Conservation (phyloP, 2,888 invertebrate species). For the Sialis fuliginosa region DNA sequence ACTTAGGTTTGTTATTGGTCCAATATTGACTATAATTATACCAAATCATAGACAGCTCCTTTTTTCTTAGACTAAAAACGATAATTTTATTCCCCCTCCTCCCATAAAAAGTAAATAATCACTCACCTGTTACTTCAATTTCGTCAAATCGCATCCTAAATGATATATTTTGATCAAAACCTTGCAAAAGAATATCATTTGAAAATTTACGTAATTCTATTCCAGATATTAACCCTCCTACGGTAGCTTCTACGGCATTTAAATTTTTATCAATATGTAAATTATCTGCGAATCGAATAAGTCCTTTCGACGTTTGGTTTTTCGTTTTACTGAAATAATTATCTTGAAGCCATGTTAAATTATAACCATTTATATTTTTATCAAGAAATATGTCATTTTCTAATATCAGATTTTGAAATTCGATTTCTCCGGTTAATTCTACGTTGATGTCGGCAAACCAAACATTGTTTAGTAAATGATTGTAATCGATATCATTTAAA, state of each 20-base stretch:
- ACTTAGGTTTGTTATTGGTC: too few species aligned
- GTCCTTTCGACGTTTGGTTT: slow-evolving; percentile 26
- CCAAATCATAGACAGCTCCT: too few species aligned
- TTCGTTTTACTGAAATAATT: slow-evolving; percentile 33
- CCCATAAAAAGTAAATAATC: too few species aligned
- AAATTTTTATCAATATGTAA: slow-evolving; percentile 22
- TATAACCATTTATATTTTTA: slow-evolving; percentile 26
- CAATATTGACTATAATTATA: too few species aligned
- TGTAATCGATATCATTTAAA: slow-evolving; percentile 23
- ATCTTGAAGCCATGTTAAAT: slow-evolving; percentile 25
- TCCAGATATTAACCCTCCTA: slow-evolving; percentile 19
- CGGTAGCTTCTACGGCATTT: slow-evolving; percentile 17
- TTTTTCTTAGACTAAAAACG: too few species aligned
- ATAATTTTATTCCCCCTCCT: too few species aligned
- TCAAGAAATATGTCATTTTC: slow-evolving; percentile 16
- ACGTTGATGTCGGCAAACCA: slow-evolving; percentile 30
- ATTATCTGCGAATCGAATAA: slow-evolving; percentile 24
- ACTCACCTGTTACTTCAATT: slow-evolving; percentile 9
- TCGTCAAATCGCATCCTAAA: slow-evolving; percentile 8
- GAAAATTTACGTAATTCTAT: slow-evolving; percentile 26
- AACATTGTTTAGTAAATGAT: slow-evolving; percentile 20
- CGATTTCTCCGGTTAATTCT: slow-evolving; percentile 15
- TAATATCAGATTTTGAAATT: slow-evolving; percentile 19
- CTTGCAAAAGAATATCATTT: slow-evolving; percentile 23
- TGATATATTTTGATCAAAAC: slow-evolving; percentile 24